phyloP scores from a whole-genome alignment of 2,888 invertebrate species.

The Branchellion lobata region DNA sequence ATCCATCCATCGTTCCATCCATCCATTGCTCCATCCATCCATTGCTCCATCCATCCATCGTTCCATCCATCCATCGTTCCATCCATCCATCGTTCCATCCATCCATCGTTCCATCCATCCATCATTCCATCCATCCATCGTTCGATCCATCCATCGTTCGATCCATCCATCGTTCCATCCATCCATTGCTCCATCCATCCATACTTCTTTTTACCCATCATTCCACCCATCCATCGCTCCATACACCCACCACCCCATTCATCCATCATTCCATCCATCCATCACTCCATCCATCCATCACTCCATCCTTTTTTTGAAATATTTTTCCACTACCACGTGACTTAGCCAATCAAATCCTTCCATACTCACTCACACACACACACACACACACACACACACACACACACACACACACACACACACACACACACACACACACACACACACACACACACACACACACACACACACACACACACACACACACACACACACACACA shows the following conservation, averaged over 20 bases:
- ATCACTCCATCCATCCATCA: too few relatives aligned
- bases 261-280: not conserved
- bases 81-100: not conserved
- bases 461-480: conserved; percentile 20
- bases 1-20: too few relatives aligned
- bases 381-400: conserved; percentile 25
- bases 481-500: conserved; percentile 37
- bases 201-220: not conserved
- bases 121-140: not conserved
- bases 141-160: not conserved
- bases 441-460: conserved; percentile 18
- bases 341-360: not conserved
- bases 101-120: not conserved
- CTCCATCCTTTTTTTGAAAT: not conserved
- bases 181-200: conserved; percentile 15
- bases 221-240: not conserved
- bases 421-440: conserved; percentile 18
- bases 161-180: not conserved
- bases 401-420: conserved; percentile 18
- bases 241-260: not conserved
- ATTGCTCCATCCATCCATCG: too few relatives aligned
- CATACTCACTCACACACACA: not conserved
- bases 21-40: too few relatives aligned
- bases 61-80: too few relatives aligned
- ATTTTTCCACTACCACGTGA: not conserved